phyloP scores from a whole-genome alignment of 2,113 vertebrate genomes.

The Nipponia nippon region DNA sequence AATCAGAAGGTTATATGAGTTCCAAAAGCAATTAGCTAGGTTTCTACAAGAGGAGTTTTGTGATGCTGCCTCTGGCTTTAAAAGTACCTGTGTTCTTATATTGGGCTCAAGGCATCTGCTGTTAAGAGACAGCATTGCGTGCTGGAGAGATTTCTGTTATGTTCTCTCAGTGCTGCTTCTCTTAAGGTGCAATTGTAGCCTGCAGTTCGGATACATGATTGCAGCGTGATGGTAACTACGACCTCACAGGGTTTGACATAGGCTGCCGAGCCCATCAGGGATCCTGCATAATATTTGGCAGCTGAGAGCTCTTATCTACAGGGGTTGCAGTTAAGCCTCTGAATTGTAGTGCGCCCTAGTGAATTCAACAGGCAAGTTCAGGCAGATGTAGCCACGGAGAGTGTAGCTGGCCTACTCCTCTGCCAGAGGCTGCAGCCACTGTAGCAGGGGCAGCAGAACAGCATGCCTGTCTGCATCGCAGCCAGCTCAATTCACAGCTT shows the following conservation, averaged over 20 bases:
- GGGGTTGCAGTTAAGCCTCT: conserved; percentile 32
- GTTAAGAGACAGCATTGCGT: not conserved
- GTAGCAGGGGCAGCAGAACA: not conserved
- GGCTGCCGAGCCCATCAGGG: conserved; percentile 36
- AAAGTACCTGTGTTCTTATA: not conserved
- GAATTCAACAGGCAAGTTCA: not conserved
- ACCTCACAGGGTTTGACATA: not conserved
- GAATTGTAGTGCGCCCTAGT: not conserved
- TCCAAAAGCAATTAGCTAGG: not conserved
- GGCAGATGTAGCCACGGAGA: not conserved
- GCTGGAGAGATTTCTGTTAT: conserved; percentile 1
- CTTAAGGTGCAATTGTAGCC: conserved; percentile 12
- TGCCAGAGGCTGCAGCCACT: not conserved
- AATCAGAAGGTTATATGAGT: not conserved
- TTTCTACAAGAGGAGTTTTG: not conserved
- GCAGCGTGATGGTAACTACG: not conserved
- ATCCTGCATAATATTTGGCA: conserved; percentile 8
- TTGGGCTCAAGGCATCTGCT: not conserved
- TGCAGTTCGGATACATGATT: not conserved
- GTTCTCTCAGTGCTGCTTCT: not conserved
- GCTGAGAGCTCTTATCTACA: conserved; percentile 1
- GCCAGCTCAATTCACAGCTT: not conserved
- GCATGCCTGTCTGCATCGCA: rapidly evolving
- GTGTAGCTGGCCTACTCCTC: not conserved
- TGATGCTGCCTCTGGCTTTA: not conserved